These are phyloP conservation scores for Rhabdornis inornatus DNA, from an alignment of 2,113 vertebrate genomes.

Conservation along the genomic window DNA sequence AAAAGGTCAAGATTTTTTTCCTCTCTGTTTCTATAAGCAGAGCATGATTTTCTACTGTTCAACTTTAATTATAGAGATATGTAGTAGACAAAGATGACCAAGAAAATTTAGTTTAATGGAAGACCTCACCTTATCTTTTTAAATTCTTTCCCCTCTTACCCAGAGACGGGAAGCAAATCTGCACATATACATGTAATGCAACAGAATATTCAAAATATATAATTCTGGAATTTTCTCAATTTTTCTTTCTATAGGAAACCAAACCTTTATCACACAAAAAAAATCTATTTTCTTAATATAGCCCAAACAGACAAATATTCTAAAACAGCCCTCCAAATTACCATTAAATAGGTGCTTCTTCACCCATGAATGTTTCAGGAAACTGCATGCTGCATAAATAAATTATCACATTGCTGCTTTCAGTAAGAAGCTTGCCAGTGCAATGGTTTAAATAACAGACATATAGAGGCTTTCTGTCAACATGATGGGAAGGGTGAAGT, in stretches of 20 bases:
- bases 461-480: neutral
- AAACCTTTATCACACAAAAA: neutral
- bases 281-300: neutral
- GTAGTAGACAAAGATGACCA: neutral
- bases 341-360: neutral
- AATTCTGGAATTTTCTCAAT: neutral
- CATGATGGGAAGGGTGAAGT: neutral
- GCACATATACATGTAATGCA: neutral
- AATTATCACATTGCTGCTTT: neutral
- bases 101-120: neutral
- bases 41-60: neutral
- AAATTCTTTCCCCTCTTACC: neutral
- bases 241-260: neutral
- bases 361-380: neutral
- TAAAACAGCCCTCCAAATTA: neutral
- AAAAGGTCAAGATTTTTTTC: neutral
- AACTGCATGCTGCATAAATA: neutral
- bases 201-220: neutral
- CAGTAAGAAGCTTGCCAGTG: neutral
- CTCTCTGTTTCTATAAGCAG: neutral
- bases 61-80: neutral
- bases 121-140: neutral
- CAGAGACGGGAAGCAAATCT: neutral
- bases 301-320: neutral
- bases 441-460: neutral